phyloP scores from a whole-genome alignment of 2,113 vertebrate genomes.

The Microtus oregoni region DNA sequence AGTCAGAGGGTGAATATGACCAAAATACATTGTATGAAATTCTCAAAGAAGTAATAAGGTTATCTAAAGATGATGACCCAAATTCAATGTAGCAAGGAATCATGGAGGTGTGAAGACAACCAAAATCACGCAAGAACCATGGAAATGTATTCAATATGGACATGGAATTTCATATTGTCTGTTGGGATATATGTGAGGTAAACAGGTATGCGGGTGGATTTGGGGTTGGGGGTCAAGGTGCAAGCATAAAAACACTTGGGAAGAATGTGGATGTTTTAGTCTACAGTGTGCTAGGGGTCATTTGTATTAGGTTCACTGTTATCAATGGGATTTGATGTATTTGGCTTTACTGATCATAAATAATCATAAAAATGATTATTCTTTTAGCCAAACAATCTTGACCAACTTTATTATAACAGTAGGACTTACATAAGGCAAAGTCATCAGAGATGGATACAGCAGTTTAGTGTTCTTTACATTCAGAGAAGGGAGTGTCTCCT shows the following conservation, averaged over 20 bases:
- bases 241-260: neutral
- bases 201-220: neutral
- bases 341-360: neutral
- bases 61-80: neutral
- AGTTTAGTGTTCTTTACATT: neutral
- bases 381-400: neutral
- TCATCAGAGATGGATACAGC: neutral
- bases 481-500: neutral
- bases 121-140: neutral
- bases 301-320: conserved; percentile 20
- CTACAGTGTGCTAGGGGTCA: neutral
- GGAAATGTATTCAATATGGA: neutral
- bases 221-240: neutral
- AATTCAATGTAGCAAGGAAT: neutral
- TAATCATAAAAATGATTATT: neutral
- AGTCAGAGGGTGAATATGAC: neutral
- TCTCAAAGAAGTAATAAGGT: neutral
- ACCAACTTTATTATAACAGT: neutral
- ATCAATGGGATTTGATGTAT: neutral
- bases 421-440: neutral
- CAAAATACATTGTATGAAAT: neutral
- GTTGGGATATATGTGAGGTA: neutral
- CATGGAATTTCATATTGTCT: neutral
- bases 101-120: neutral
- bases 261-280: neutral